Evolutionary conservation across 2,113 vertebrate species (phyloP).

Genomic region (Nycticorax nycticorax): DNA sequence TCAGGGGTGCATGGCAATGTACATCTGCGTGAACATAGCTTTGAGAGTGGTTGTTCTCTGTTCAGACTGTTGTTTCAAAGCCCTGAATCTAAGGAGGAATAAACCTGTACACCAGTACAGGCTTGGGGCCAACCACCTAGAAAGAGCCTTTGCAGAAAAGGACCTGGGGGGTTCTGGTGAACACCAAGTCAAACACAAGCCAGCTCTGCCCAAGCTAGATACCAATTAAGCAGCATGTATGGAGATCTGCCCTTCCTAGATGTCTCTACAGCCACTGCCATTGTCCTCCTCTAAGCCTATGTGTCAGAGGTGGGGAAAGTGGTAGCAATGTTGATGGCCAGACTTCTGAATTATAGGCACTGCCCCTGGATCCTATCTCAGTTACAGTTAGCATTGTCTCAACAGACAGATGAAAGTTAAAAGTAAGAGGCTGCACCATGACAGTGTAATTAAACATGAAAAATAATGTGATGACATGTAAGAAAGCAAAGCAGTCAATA

Average conservation of each 20-base stretch:
- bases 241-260: neutral
- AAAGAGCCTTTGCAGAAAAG: neutral
- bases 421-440: neutral
- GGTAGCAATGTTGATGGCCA: neutral
- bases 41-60: neutral
- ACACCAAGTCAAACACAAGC: neutral
- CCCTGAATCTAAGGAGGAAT: neutral
- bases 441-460: neutral
- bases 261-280: neutral
- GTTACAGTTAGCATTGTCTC: neutral
- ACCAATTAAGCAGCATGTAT: fast-evolving
- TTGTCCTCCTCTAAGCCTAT: neutral
- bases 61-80: neutral
- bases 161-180: neutral
- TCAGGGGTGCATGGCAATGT: neutral
- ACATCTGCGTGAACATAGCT: neutral
- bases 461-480: neutral
- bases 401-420: neutral
- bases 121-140: neutral
- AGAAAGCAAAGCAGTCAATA: neutral
- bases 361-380: neutral
- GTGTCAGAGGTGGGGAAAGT: neutral
- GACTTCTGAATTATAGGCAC: neutral
- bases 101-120: neutral
- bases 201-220: neutral